A percentile compares a stretch with the other conserved stretches of the same genome.
These are phyloP conservation scores for Drosophila teissieri DNA, from an alignment of 1,140 invertebrate species.

Conservation along the genomic window DNA sequence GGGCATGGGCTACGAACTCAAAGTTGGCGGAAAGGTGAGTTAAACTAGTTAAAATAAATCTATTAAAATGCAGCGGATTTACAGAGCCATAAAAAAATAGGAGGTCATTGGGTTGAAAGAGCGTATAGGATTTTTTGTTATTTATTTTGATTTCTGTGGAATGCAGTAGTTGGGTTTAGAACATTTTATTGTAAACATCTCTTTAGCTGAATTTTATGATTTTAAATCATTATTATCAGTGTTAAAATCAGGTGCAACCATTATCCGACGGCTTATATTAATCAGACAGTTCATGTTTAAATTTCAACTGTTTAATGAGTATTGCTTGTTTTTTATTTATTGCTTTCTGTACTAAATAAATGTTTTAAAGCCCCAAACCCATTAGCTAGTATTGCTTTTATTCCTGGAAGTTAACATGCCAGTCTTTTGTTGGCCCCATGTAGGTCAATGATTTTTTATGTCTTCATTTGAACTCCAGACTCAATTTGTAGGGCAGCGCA, in stretches of 20 bases:
- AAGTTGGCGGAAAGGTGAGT: slow-evolving; percentile 91
- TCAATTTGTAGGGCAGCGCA: slow-evolving; percentile 40
- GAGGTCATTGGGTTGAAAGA: neutral
- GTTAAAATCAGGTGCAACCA: no score
- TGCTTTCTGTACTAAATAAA: no score
- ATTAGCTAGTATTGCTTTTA: neutral
- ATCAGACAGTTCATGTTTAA: no score
- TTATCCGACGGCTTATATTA: no score
- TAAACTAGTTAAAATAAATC: neutral
- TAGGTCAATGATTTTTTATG: slow-evolving; percentile 66
- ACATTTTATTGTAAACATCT: no score
- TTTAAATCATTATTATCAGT: no score
- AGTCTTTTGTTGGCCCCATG: slow-evolving; percentile 17
- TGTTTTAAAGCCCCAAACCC: neutral
- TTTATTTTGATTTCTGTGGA: no score
- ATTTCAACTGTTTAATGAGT: no score
- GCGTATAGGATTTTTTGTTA: no score
- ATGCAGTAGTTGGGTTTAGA: no score
- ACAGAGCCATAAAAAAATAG: neutral
- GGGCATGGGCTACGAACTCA: slow-evolving; percentile 91
- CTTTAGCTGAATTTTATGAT: no score
- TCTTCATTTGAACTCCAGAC: slow-evolving; percentile 63
- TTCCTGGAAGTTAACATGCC: slow-evolving; percentile 1
- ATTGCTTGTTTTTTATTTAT: no score
- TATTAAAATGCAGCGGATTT: neutral